Conservation (phyloP, 1,140 invertebrate genomes). For the Drosophila pruinosa region DNA sequence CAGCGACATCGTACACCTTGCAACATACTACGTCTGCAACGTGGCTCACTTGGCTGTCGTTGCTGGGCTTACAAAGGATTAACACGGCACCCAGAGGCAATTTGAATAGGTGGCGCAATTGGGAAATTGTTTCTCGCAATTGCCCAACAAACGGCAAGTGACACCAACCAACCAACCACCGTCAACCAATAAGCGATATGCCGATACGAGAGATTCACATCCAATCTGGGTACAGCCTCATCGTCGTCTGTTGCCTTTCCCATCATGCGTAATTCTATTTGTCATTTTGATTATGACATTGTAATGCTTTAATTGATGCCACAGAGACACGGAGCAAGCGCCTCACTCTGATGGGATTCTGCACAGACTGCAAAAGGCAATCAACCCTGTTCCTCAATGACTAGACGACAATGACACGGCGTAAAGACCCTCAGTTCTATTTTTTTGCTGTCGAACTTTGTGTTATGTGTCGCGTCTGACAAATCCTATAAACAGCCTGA, state of each 20-base stretch:
- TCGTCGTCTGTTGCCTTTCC: constrained; percentile 73
- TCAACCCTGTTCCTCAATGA: constrained; percentile 59
- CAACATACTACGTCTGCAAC: constrained; percentile 20
- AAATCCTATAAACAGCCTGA: constrained; percentile 72
- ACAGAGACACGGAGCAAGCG: constrained; percentile 41
- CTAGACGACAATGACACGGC: constrained; percentile 64
- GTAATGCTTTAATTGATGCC: constrained; percentile 83
- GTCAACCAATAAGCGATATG: constrained; percentile 15
- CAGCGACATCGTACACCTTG: constrained; percentile 29
- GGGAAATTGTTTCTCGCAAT: constrained; percentile 64
- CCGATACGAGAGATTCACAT: not conserved
- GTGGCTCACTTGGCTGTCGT: constrained; percentile 41
- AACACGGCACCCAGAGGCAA: constrained; percentile 37
- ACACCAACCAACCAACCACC: constrained; percentile 70
- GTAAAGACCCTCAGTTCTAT: constrained; percentile 30
- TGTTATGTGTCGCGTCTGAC: constrained; percentile 48
- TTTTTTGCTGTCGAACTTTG: constrained; percentile 25
- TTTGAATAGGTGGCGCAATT: constrained; percentile 77
- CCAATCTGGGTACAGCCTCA: constrained; percentile 11
- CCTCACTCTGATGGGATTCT: constrained; percentile 12
- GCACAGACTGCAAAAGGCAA: constrained; percentile 66
- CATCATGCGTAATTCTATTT: constrained; percentile 82
- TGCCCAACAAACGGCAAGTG: constrained; percentile 49
- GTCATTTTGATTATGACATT: constrained; percentile 83
- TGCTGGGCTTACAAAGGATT: constrained; percentile 70